Percentiles rank a stretch among this genome's conserved stretches.
Conservation (phyloP, 2,797 vertebrate genomes). For the Thalassophryne amazonica region DNA sequence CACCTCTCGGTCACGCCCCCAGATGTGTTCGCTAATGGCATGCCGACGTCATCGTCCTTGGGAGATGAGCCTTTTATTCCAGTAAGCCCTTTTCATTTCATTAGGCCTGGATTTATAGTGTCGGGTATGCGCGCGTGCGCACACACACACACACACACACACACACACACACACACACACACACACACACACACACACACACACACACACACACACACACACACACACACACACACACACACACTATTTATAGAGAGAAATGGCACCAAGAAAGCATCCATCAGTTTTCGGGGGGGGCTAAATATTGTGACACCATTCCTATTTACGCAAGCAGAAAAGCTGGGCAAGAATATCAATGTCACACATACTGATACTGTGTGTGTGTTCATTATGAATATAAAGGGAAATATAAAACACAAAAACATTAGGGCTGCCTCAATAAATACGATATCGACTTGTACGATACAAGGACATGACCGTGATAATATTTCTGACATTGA, state of each 20-base stretch:
- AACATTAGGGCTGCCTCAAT: background rate
- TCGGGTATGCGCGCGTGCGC: background rate
- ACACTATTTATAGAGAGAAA: constrained; percentile 43
- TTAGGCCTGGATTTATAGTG: constrained; percentile 67
- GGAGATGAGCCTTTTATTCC: constrained; percentile 70
- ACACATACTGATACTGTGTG: constrained; percentile 6
- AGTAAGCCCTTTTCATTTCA: constrained; percentile 75
- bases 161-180: background rate
- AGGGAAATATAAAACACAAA: background rate
- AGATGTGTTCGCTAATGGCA: constrained; percentile 58
- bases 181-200: background rate
- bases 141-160: background rate
- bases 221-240: background rate
- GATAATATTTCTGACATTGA: too few relatives aligned
- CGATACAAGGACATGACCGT: too few relatives aligned
- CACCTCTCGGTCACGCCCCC: constrained; percentile 1
- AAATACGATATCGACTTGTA: too few relatives aligned
- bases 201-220: background rate
- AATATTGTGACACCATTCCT: constrained; percentile 45
- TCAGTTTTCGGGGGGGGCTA: constrained; percentile 53
- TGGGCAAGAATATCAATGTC: constrained; percentile 51
- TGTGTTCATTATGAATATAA: background rate
- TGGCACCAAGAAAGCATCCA: constrained; percentile 50
- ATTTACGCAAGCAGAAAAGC: constrained; percentile 34
- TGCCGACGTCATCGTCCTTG: constrained; percentile 65